Conservation (phyloP, 2,888 invertebrate genomes). For the Bugulina stolonifera region DNA sequence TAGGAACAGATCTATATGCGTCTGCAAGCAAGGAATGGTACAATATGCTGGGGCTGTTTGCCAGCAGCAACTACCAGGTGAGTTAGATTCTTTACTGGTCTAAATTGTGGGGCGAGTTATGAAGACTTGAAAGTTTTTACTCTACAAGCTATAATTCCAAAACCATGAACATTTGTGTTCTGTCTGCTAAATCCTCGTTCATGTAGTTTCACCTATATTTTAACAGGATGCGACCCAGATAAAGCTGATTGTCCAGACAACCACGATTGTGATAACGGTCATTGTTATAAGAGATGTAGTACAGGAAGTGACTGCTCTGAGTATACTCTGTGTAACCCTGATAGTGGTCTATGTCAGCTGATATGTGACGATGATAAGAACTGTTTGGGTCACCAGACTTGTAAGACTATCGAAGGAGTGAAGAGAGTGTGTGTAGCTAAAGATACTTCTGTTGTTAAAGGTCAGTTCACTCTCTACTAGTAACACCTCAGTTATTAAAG, state of each 20-base stretch:
- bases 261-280: not conserved
- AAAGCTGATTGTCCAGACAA: not conserved
- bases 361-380: not conserved
- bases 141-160: too few species aligned
- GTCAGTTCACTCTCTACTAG: too few species aligned
- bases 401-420: not conserved
- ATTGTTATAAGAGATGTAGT: not conserved
- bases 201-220: too few species aligned
- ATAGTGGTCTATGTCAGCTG: not conserved
- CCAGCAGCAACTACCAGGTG: not conserved
- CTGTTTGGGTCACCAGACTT: not conserved
- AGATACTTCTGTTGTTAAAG: not conserved
- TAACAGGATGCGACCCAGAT: not conserved
- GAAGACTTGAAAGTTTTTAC: too few species aligned
- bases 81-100: too few species aligned
- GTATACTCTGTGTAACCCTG: not conserved
- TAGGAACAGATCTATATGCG: not conserved
- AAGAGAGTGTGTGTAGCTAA: not conserved
- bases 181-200: too few species aligned
- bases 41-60: slow-evolving; percentile 17
- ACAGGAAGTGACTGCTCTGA: not conserved
- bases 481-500: too few species aligned
- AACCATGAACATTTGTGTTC: too few species aligned
- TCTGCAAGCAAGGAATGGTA: not conserved
- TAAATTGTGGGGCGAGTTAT: too few species aligned